These are phyloP conservation scores for Centroberyx gerrardi DNA, from an alignment of 2,797 vertebrate genomes.

Conservation along the genomic window DNA sequence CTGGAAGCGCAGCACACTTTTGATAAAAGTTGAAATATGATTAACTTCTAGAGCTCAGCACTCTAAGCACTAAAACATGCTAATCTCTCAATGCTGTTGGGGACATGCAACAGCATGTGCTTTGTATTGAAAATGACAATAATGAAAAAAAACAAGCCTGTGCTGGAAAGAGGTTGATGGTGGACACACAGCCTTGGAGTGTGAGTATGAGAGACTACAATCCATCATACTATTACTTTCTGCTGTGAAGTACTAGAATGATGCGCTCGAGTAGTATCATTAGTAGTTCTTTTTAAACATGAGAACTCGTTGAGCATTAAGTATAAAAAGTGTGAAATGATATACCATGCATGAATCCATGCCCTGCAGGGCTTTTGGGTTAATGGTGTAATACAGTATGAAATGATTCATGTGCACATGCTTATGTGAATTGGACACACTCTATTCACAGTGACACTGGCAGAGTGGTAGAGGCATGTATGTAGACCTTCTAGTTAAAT, in stretches of 20 bases:
- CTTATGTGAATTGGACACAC: constrained; percentile 24
- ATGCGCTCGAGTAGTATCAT: background rate
- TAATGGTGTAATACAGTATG: constrained; percentile 8
- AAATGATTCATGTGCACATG: constrained; percentile 33
- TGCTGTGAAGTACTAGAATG: background rate
- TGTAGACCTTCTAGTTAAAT: background rate
- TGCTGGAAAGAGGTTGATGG: too few species aligned
- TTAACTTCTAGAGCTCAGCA: constrained; percentile 14
- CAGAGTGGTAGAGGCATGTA: background rate
- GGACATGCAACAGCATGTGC: constrained; percentile 1
- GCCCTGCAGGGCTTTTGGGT: constrained; percentile 14
- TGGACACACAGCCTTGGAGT: background rate
- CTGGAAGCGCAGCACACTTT: constrained; percentile 16
- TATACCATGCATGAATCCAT: constrained; percentile 23
- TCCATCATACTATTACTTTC: background rate
- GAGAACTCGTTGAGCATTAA: background rate
- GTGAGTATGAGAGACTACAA: background rate
- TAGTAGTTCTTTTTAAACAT: constrained; percentile 5
- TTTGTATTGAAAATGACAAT: background rate
- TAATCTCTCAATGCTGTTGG: constrained; percentile 13
- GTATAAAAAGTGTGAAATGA: background rate
- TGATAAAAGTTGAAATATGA: constrained; percentile 42
- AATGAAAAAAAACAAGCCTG: too few species aligned
- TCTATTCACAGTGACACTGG: constrained; percentile 17
- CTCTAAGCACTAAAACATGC: constrained; percentile 11